phyloP scores from a whole-genome alignment of 1,140 invertebrate genomes.

The Hylaeus anthracinus region DNA sequence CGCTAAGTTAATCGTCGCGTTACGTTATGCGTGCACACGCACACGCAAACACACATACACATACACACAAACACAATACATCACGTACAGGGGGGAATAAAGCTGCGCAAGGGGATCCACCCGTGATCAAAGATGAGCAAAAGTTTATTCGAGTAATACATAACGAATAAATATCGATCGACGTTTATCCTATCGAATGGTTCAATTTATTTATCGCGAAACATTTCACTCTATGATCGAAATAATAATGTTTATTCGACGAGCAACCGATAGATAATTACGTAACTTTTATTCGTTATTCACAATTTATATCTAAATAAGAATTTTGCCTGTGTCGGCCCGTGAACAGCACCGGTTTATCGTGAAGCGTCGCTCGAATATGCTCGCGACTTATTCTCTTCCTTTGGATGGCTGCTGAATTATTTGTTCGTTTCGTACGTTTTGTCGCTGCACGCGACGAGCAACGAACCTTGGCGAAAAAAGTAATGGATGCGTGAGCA shows the following conservation, averaged over 20 bases:
- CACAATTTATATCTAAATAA: no score
- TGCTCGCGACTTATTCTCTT: background rate
- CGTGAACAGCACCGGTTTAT: background rate
- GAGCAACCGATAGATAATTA: no score
- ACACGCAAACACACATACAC: background rate
- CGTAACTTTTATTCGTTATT: no score
- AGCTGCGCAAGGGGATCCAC: background rate
- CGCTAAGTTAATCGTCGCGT: background rate
- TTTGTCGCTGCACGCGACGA: background rate
- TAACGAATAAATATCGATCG: no score
- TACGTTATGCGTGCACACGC: background rate
- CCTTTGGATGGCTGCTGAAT: constrained; percentile 1
- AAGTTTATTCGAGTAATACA: no score
- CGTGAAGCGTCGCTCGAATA: background rate
- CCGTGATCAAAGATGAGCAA: no score
- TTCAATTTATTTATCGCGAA: no score
- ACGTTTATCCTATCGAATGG: no score
- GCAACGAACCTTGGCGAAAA: constrained; percentile 5
- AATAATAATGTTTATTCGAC: no score
- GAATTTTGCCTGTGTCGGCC: no score
- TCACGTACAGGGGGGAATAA: background rate
- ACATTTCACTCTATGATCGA: no score
- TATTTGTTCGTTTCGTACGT: background rate
- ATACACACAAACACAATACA: background rate
- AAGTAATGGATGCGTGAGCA: background rate